These are phyloP conservation scores for Lithophane leautieri DNA, from an alignment of 2,888 invertebrate genomes.

Conservation along the genomic window DNA sequence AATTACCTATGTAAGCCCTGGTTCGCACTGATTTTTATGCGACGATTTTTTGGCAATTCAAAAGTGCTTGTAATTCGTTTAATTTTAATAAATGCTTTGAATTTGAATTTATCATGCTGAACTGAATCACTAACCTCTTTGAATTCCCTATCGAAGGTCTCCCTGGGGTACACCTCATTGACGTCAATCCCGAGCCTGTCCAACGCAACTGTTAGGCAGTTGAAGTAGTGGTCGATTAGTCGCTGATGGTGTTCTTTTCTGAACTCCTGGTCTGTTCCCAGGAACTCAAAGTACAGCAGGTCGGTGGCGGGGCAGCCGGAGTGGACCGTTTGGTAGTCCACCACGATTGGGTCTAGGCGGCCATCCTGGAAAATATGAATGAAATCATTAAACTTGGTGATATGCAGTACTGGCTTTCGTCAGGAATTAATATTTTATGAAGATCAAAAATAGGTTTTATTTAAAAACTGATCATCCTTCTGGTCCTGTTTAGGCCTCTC, in stretches of 20 bases:
- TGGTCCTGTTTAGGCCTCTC: neutral
- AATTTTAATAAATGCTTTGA: neutral
- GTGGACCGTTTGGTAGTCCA: slow-evolving; percentile 78
- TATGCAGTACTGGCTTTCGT: neutral
- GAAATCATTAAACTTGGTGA: neutral
- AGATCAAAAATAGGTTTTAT: neutral
- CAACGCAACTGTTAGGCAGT: slow-evolving; percentile 67
- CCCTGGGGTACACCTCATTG: slow-evolving; percentile 71
- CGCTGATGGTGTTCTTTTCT: slow-evolving; percentile 68
- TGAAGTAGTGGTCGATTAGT: slow-evolving; percentile 73
- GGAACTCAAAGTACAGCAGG: slow-evolving; percentile 75
- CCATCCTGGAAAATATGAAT: slow-evolving; percentile 62
- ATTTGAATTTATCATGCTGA: neutral
- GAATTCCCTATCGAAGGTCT: slow-evolving; percentile 72
- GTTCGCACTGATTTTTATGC: too few relatives aligned
- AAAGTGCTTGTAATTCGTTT: neutral
- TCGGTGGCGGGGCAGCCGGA: slow-evolving; percentile 71
- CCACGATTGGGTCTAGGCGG: slow-evolving; percentile 64
- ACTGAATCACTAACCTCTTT: slow-evolving; percentile 64
- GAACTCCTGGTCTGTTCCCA: slow-evolving; percentile 76
- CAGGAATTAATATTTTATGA: neutral
- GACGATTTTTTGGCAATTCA: neutral
- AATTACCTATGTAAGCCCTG: too few relatives aligned
- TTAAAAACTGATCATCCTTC: neutral
- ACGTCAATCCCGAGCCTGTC: slow-evolving; percentile 66